Percentiles rank a stretch among this genome's conserved stretches.
Conservation (phyloP, 2,888 invertebrate genomes). For the Tenthredo mesomela region DNA sequence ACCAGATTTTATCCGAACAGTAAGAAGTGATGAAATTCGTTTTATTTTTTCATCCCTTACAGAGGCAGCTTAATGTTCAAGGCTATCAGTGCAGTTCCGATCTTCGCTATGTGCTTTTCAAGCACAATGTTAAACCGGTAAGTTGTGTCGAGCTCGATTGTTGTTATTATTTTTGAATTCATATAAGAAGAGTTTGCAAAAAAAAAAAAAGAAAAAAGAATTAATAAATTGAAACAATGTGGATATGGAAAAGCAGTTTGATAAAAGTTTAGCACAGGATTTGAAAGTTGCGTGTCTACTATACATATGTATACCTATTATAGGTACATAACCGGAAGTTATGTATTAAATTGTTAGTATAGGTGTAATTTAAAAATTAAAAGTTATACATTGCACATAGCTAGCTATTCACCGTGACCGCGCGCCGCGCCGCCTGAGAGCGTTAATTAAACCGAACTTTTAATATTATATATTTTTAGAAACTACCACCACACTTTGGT, state of each 20-base stretch:
- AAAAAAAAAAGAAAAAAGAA: too few species aligned
- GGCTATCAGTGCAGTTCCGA: constrained; percentile 93
- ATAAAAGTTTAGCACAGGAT: neutral
- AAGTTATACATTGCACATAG: neutral
- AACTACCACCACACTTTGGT: neutral
- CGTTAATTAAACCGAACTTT: constrained; percentile 40
- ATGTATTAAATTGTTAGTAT: neutral
- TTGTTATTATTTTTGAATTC: neutral
- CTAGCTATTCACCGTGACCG: neutral
- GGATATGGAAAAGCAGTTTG: too few species aligned
- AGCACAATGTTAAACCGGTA: constrained; percentile 94
- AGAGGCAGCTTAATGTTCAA: constrained; percentile 93
- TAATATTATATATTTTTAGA: constrained; percentile 46
- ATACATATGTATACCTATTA: neutral
- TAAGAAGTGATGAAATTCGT: neutral
- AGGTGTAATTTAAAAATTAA: constrained; percentile 34
- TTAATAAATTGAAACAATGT: too few species aligned
- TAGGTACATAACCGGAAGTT: neutral
- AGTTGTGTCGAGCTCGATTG: constrained; percentile 69
- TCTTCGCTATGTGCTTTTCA: constrained; percentile 92
- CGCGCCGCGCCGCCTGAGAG: neutral
- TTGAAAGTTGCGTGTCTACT: neutral
- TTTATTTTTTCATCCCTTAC: constrained; percentile 72
- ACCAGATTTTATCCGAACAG: neutral
- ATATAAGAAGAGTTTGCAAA: neutral